These are phyloP conservation scores for Lasioglossum baleicum DNA, from an alignment of 1,140 invertebrate genomes.

Conservation along the genomic window DNA sequence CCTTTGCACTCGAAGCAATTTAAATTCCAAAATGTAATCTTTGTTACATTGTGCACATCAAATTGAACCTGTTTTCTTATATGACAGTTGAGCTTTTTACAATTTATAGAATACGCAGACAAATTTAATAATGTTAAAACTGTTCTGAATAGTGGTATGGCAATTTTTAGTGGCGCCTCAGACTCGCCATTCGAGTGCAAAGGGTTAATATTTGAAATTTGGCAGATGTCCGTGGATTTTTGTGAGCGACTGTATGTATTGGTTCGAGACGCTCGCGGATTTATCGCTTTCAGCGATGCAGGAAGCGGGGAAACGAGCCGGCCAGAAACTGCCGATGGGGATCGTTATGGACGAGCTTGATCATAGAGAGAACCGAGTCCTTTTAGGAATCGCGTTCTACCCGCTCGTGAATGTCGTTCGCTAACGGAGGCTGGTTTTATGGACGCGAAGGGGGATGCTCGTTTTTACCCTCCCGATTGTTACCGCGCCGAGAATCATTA, in stretches of 20 bases:
- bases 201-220: too few species aligned
- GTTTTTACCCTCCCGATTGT: background rate
- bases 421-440: slow-evolving; percentile 5
- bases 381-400: slow-evolving; percentile 4
- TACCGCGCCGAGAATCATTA: background rate
- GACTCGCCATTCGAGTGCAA: too few species aligned
- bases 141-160: too few species aligned
- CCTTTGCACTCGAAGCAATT: too few species aligned
- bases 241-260: background rate
- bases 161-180: too few species aligned
- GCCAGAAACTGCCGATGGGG: slow-evolving; percentile 27
- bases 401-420: background rate
- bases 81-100: too few species aligned
- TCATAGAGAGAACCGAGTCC: background rate
- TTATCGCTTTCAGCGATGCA: slow-evolving; percentile 39
- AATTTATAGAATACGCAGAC: too few species aligned
- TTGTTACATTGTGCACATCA: too few species aligned
- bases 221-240: too few species aligned
- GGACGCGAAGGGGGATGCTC: background rate
- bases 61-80: too few species aligned
- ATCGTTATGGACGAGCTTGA: slow-evolving; percentile 1
- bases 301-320: slow-evolving; percentile 13
- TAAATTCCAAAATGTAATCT: too few species aligned
- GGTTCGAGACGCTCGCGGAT: slow-evolving; percentile 44
- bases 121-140: too few species aligned